Evolutionary conservation across 2,113 vertebrate species (phyloP).

Genomic region (Cheirogaleus medius): DNA sequence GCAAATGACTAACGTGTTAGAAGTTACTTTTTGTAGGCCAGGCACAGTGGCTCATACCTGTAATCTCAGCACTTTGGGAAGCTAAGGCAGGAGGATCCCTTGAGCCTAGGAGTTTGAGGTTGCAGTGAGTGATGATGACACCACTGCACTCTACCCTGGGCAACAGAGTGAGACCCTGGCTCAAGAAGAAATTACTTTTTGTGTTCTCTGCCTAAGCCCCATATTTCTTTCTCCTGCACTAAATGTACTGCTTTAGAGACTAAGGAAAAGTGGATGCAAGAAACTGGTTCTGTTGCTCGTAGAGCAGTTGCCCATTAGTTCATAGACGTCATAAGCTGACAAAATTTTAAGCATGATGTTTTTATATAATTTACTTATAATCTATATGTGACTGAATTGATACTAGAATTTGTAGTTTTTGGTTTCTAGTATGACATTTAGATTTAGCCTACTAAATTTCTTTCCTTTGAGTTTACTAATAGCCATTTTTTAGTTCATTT

Average conservation of each 20-base stretch:
- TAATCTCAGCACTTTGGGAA: no score
- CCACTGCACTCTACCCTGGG: no score
- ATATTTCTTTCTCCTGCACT: background rate
- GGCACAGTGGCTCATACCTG: no score
- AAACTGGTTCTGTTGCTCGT: background rate
- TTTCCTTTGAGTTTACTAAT: background rate
- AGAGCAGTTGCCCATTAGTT: background rate
- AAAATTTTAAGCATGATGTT: background rate
- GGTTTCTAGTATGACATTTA: slow-evolving; percentile 8
- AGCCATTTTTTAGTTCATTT: background rate
- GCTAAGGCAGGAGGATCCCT: no score
- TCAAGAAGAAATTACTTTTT: background rate
- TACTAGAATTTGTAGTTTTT: slow-evolving; percentile 6
- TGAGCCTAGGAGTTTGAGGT: no score
- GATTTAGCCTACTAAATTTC: background rate
- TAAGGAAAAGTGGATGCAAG: background rate
- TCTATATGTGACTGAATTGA: background rate
- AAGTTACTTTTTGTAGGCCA: background rate
- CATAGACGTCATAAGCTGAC: background rate
- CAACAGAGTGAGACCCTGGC: no score
- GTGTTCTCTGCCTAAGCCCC: background rate
- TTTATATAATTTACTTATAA: slow-evolving; percentile 1
- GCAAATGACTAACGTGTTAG: background rate
- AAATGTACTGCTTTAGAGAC: background rate
- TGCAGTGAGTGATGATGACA: no score